Evolutionary conservation across 2,113 vertebrate genomes (phyloP).

Genomic region (Nipponia nippon): DNA sequence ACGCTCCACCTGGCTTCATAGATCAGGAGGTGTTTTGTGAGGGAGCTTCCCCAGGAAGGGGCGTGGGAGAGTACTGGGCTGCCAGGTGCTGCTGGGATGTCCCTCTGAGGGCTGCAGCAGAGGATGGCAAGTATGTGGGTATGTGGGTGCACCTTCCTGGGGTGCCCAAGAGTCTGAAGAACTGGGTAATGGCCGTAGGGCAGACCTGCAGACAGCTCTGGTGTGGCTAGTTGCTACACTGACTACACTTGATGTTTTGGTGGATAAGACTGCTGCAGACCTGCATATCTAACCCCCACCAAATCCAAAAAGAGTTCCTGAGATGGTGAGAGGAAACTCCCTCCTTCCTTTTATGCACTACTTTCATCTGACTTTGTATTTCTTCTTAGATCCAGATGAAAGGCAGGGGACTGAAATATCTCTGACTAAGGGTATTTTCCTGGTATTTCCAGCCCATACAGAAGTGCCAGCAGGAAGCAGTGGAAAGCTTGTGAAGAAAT

Average conservation of each 20-base stretch:
- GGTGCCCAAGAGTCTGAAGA: neutral
- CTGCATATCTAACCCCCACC: neutral
- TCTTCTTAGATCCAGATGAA: neutral
- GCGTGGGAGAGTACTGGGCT: neutral
- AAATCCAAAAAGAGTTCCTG: neutral
- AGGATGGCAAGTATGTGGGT: too few relatives aligned
- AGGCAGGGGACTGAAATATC: neutral
- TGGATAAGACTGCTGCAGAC: neutral
- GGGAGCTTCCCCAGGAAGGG: neutral
- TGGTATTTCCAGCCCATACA: neutral
- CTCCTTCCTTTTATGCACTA: neutral
- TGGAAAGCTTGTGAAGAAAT: neutral
- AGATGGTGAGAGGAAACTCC: neutral
- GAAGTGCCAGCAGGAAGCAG: neutral
- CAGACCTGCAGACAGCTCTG: neutral
- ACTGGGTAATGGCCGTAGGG: accelerated
- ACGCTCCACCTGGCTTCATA: accelerated
- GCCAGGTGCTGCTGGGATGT: neutral
- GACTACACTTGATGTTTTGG: neutral
- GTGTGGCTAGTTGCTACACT: accelerated
- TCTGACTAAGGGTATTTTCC: neutral
- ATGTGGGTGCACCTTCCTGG: neutral
- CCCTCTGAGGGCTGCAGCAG: too few relatives aligned
- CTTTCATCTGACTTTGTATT: neutral
- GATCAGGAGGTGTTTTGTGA: neutral